Evolutionary conservation across 2,888 invertebrate species (phyloP), one percentile per base, ranked within the genome.

Genomic region (Drosophila mayaguana): DNA sequence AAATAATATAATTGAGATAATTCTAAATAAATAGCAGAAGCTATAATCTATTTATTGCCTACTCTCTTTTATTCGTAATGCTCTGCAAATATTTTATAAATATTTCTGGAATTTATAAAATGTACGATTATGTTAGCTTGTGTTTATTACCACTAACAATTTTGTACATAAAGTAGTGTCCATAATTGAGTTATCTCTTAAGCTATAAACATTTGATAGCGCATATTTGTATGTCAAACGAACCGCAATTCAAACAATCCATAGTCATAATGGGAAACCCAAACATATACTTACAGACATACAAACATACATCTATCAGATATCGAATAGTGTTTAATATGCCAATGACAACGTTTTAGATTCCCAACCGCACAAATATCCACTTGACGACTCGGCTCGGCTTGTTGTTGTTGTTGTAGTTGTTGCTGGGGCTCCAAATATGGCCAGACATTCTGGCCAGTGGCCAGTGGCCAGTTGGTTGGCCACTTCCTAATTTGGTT

Each of bases 401-500:
- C 2, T 45, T 62, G 57, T 59, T 48, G 55, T 53, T 60, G 67
- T 66, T 25, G 59, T 46, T 75, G 43, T 67, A 43, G 55, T 53
- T 60, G 67, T 66, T 28, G 59, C 48, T 75, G 43, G 67, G 60
- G 20, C 22, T 14, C 84, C 75, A 61, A 80, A 85, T 83, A 85
- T 72, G 88, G 85, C 9, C 61, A 63, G 51, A 67, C 59, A 60
- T 62, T n/a, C 40, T 48, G 68, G 28, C 25, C 50, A 61, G 69
- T n/a, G 18, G 43, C 43, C 43, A 43, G 43, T 12, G 25, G 62
- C 25, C 51, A 63, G 70, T 57, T 85, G 80, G 66, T 59, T 38
- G 84, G 85, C 65, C 72, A 89, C 89, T 89, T 86, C 86, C 86
- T 78, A 86, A 86, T 89, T 86, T 86, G 86, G 86, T 86, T 86